A percentile compares a stretch with the other conserved stretches of the same genome.
Evolutionary conservation across 2,797 vertebrate species (phyloP).

Genomic region (Gymnothorax reevesii): DNA sequence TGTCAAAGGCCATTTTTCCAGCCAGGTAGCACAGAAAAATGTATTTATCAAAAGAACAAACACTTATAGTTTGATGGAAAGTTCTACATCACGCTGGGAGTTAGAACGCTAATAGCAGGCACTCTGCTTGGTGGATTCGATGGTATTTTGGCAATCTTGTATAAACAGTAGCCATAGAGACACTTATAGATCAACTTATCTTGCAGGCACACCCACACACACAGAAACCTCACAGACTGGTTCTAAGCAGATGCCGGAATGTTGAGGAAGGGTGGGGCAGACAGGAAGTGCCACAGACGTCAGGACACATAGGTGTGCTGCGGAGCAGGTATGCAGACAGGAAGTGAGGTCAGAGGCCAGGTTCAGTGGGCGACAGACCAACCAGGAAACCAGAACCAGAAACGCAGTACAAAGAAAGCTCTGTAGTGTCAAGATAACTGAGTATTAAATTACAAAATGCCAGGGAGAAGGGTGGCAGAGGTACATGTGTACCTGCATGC

Average conservation of each 20-base stretch:
- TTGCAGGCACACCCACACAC: background rate
- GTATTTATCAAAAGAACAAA: background rate
- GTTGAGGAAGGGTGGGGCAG: slow-evolving; percentile 14
- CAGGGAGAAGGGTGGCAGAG: background rate
- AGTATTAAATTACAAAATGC: background rate
- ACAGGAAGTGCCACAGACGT: slow-evolving; percentile 37
- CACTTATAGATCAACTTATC: background rate
- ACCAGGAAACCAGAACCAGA: slow-evolving; percentile 27
- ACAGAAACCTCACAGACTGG: slow-evolving; percentile 22
- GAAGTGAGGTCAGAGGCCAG: slow-evolving; percentile 10
- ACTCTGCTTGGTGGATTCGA: background rate
- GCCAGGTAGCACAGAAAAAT: background rate
- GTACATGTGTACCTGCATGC: background rate
- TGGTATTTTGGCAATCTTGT: slow-evolving; percentile 33
- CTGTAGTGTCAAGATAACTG: background rate
- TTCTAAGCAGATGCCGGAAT: slow-evolving; percentile 4
- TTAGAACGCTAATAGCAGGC: background rate
- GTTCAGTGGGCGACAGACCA: background rate
- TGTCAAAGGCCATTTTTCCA: background rate
- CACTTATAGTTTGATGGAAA: background rate
- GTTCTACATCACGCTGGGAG: background rate
- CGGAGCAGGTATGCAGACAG: slow-evolving; percentile 5
- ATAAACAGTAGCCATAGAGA: slow-evolving; percentile 45
- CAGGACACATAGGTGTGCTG: slow-evolving; percentile 33
- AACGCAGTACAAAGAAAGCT: background rate